Evolutionary conservation across 1,140 invertebrate species (phyloP).

Genomic region (Phymastichus coffea): DNA sequence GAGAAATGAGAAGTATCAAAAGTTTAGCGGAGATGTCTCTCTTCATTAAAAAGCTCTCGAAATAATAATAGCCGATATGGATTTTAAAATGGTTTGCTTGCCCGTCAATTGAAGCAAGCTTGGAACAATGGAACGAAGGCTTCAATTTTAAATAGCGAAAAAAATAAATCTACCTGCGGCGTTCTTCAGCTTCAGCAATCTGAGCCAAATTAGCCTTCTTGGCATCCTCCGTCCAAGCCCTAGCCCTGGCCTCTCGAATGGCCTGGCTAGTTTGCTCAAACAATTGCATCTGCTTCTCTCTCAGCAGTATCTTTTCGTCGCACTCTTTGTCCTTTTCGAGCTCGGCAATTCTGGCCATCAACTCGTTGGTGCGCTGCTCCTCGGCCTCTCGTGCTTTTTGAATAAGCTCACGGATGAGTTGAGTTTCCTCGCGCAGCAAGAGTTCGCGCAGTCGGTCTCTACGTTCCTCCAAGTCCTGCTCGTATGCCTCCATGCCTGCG

Average conservation of each 20-base stretch:
- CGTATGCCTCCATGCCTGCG: slow-evolving; percentile 34
- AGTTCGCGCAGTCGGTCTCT: slow-evolving; percentile 32
- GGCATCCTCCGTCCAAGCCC: background rate
- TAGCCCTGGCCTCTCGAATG: background rate
- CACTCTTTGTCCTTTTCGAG: background rate
- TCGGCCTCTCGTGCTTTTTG: background rate
- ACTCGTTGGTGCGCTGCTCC: background rate
- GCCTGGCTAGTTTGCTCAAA: background rate
- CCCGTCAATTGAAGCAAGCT: too few species aligned
- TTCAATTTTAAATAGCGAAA: too few species aligned
- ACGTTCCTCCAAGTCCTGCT: slow-evolving; percentile 30
- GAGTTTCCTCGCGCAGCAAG: slow-evolving; percentile 27
- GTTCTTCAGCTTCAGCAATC: background rate
- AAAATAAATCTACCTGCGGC: slow-evolving; percentile 12
- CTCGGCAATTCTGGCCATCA: background rate
- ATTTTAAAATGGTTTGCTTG: too few species aligned
- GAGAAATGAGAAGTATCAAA: too few species aligned
- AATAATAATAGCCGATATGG: too few species aligned
- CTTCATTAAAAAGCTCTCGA: too few species aligned
- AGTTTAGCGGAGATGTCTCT: too few species aligned
- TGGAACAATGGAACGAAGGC: too few species aligned
- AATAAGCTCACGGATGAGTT: slow-evolving; percentile 15
- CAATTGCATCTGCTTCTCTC: slow-evolving; percentile 4
- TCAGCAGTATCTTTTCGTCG: background rate
- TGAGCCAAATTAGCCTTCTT: slow-evolving; percentile 10